Conservation (phyloP, 2,888 invertebrate species). For the Resseliella maxima region DNA sequence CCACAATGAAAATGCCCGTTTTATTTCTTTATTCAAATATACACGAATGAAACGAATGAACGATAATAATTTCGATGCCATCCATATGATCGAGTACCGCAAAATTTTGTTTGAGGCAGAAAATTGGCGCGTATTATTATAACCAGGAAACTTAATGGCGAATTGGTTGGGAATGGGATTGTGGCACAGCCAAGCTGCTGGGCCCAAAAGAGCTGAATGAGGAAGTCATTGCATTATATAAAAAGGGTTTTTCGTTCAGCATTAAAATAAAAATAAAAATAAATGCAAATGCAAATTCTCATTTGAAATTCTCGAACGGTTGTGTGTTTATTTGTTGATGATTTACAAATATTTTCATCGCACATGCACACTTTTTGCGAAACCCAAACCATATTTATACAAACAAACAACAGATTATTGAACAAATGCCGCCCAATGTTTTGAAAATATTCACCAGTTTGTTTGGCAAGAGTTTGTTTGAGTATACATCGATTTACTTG, state of each 20-base stretch:
- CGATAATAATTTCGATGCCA: not conserved
- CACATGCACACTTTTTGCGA: not conserved
- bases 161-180: not conserved
- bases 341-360: not conserved
- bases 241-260: not conserved
- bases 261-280: not conserved
- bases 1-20: not conserved
- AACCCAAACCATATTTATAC: not conserved
- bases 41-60: not conserved
- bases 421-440: not conserved
- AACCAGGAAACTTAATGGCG: not conserved
- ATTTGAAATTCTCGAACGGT: too few relatives aligned
- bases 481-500: too few relatives aligned
- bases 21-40: conserved; percentile 13
- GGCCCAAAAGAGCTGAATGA: not conserved
- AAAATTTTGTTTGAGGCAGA: not conserved
- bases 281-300: not conserved
- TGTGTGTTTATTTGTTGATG: conserved; percentile 29
- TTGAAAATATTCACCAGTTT: not conserved
- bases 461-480: too few relatives aligned
- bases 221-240: not conserved
- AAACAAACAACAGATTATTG: not conserved
- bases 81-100: not conserved
- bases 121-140: conserved; percentile 31
- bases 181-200: not conserved